Conservation (phyloP, 2,888 invertebrate species). For the Trimorus sp. region DNA sequence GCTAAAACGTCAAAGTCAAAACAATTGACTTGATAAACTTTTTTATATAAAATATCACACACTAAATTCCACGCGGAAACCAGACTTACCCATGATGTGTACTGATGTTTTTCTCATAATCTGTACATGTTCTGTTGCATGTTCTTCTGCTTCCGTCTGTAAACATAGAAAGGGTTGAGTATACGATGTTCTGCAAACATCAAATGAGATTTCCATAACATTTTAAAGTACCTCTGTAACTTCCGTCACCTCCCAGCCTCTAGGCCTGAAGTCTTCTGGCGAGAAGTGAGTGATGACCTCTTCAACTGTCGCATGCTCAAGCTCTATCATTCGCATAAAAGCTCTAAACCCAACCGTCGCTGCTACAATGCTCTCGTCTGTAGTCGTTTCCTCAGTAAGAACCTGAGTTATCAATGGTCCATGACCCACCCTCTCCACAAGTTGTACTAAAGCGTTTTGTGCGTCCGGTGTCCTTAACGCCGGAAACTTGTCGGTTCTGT, state of each 20-base stretch:
- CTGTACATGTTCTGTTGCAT: constrained; percentile 81
- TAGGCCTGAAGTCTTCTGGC: constrained; percentile 91
- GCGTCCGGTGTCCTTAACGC: constrained; percentile 90
- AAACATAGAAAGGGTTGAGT: constrained; percentile 4
- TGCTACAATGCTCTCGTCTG: constrained; percentile 89
- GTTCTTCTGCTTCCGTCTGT: constrained; percentile 80
- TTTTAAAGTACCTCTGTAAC: constrained; percentile 84
- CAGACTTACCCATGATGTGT: constrained; percentile 81
- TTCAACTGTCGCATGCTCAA: constrained; percentile 90
- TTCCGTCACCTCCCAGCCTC: constrained; percentile 90
- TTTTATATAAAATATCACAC: constrained; percentile 39
- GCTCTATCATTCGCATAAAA: constrained; percentile 92
- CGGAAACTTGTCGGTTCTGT: constrained; percentile 90
- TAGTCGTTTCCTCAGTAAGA: constrained; percentile 89
- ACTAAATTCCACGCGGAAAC: constrained; percentile 71
- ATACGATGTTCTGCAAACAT: not conserved
- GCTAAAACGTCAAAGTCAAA: not conserved
- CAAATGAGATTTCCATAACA: not conserved
- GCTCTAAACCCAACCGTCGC: constrained; percentile 93
- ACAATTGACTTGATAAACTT: not conserved
- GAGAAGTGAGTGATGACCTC: constrained; percentile 91
- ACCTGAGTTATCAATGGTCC: constrained; percentile 91
- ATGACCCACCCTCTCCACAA: constrained; percentile 92
- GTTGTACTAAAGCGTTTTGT: constrained; percentile 91
- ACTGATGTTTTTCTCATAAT: constrained; percentile 82